Evolutionary conservation across 1,140 invertebrate species (phyloP).

Genomic region (Cyphomyrmex costatus): DNA sequence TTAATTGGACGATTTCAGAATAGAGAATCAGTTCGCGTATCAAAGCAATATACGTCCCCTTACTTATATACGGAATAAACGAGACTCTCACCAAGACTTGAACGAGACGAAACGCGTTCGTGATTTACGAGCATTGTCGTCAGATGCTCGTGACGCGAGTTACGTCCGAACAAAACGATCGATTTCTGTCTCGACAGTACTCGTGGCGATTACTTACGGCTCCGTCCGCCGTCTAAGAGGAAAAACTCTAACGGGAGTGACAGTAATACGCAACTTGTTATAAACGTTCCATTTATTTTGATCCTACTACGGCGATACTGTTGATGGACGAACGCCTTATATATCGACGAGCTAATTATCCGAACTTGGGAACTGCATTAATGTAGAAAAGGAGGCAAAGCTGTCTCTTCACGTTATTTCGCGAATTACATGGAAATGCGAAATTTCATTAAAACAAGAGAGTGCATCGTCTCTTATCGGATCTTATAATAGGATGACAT

Average conservation of each 20-base stretch:
- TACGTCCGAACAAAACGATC: constrained; percentile 46
- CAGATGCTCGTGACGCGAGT: constrained; percentile 36
- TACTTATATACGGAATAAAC: constrained; percentile 3
- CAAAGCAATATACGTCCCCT: constrained; percentile 29
- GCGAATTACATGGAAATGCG: constrained; percentile 52
- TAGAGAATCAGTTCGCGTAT: background rate
- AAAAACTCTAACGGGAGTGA: background rate
- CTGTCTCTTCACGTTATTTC: constrained; percentile 22
- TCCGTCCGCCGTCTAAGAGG: no score
- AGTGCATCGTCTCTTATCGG: constrained; percentile 48
- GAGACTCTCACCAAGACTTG: background rate
- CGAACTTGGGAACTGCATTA: constrained; percentile 53
- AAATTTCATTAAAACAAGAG: constrained; percentile 64
- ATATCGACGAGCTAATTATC: constrained; percentile 41
- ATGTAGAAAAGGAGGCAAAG: constrained; percentile 5
- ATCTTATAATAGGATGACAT: constrained; percentile 56
- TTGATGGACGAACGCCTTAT: constrained; percentile 16
- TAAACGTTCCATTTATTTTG: constrained; percentile 21
- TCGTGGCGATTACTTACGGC: constrained; percentile 22
- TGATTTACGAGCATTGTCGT: constrained; percentile 57
- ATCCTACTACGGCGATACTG: background rate
- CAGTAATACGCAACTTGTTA: constrained; percentile 22
- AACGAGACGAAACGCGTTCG: constrained; percentile 27
- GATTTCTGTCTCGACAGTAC: constrained; percentile 28
- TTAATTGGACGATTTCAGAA: constrained; percentile 43